Percentiles rank a stretch among this genome's conserved stretches.
These are phyloP conservation scores for Beroe forskalii DNA, from an alignment of 37 sponge, comb jelly and placozoan genomes.

Conservation along the genomic window DNA sequence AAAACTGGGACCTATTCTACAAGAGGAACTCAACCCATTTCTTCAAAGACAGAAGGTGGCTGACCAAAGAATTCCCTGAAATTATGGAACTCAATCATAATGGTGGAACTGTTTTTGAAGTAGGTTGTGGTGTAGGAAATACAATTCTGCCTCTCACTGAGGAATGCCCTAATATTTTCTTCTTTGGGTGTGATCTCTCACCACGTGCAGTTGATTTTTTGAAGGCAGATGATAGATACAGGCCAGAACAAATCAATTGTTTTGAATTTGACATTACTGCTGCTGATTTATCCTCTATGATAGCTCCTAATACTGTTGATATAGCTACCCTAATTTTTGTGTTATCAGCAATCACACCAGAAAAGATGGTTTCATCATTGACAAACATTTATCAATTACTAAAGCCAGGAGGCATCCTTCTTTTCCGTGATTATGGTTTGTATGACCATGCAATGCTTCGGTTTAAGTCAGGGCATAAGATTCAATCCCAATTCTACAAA, in stretches of 20 bases:
- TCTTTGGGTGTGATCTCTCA: slow-evolving; percentile 96
- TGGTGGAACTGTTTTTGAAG: slow-evolving; percentile 74
- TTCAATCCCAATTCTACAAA: slow-evolving; percentile 86
- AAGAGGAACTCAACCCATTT: slow-evolving; percentile 91
- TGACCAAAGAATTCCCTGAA: slow-evolving; percentile 85
- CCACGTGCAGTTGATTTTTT: slow-evolving; percentile 90
- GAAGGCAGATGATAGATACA: slow-evolving; percentile 74
- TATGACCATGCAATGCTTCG: slow-evolving; percentile 98
- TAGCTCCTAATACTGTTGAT: slow-evolving; percentile 72
- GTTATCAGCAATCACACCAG: slow-evolving; percentile 87
- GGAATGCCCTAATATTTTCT: slow-evolving; percentile 77
- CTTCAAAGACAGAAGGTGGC: slow-evolving; percentile 98
- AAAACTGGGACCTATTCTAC: slow-evolving; percentile 98
- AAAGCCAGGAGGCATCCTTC: slow-evolving; percentile 78
- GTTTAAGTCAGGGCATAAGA: slow-evolving; percentile 90
- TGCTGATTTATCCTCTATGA: slow-evolving; percentile 56
- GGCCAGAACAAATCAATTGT: slow-evolving; percentile 67
- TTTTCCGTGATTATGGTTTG: slow-evolving; percentile 95
- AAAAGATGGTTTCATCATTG: slow-evolving; percentile 75
- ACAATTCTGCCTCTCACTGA: slow-evolving; percentile 84
- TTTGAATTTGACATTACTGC: slow-evolving; percentile 92
- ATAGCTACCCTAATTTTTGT: slow-evolving; percentile 89
- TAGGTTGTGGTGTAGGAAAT: slow-evolving; percentile 98
- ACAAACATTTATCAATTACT: slow-evolving; percentile 79
- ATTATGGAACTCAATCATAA: neutral